A percentile compares a stretch with the other conserved stretches of the same genome.
These are phyloP conservation scores for Drosophila melanosoma DNA, from an alignment of 2,888 invertebrate species.

Conservation along the genomic window DNA sequence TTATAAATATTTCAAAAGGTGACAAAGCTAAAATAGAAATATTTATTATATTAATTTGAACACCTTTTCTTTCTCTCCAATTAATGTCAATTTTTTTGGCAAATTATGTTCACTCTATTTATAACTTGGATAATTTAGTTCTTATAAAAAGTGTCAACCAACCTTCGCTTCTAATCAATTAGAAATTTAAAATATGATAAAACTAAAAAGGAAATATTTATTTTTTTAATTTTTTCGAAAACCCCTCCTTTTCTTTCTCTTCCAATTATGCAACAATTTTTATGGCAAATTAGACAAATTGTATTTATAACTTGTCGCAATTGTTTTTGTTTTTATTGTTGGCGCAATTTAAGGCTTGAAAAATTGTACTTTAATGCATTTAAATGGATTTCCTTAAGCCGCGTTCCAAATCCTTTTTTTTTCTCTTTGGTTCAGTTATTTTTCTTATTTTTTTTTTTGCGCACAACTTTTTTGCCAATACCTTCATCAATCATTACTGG, in stretches of 20 bases:
- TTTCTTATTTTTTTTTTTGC: slow-evolving; percentile 25
- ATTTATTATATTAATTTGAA: no score
- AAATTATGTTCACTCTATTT: no score
- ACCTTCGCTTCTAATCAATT: not conserved
- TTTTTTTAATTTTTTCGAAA: not conserved
- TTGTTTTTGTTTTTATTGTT: slow-evolving; percentile 22
- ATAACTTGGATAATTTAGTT: not conserved
- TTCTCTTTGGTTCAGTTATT: slow-evolving; percentile 21
- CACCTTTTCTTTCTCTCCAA: no score
- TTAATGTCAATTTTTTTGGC: no score
- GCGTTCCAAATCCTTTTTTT: slow-evolving; percentile 14
- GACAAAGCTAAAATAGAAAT: no score
- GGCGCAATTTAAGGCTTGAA: slow-evolving; percentile 47
- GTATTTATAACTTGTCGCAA: not conserved
- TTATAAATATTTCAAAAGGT: no score
- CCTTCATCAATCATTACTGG: slow-evolving; percentile 78
- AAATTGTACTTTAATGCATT: slow-evolving; percentile 60
- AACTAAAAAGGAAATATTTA: not conserved
- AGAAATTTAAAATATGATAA: not conserved
- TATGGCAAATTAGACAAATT: slow-evolving; percentile 1
- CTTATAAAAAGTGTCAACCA: not conserved
- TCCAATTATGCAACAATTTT: slow-evolving; percentile 1
- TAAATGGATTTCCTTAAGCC: slow-evolving; percentile 62
- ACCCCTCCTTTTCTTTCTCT: not conserved
- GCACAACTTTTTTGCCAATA: slow-evolving; percentile 58